Evolutionary conservation across 2,113 vertebrate genomes (phyloP), one percentile per base, ranked within the genome.

Genomic region (Pomatorhinus ruficollis): DNA sequence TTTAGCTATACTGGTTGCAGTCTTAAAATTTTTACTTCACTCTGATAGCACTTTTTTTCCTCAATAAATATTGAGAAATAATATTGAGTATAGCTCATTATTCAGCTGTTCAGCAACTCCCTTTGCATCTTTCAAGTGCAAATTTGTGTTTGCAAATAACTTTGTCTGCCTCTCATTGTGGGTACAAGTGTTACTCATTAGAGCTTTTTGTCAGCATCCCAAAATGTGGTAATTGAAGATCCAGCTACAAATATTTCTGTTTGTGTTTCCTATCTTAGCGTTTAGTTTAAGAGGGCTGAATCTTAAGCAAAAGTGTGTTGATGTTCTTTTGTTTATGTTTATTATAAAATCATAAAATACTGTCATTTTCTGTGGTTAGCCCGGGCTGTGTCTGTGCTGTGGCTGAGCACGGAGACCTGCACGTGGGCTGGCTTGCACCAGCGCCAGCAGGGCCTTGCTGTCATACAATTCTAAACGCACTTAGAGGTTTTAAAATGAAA

Each of bases 401-500:
- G 70, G 45, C 78, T 80, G 53, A 30, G 94, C 66, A 40, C 1
- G 1, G 45, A 45, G 92, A 31, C 3, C 3, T 25, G 49, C 52
- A 5, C 0, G 7, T 10, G 12, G 83, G 76, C 93, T 94, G 87
- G 85, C 87, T 93, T 13, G 0, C 83, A 22, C 95, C 85, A 90
- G 83, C 2, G 87, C 82, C 87, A 76, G 87, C 87, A 89, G 84
- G 86, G 87, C 89, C 77, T 69, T 39, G 79, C 90, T 97, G 81
- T 85, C 91, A 87, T 5, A 71, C 90, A 63, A 66, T 92, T 74
- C 79, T 11, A 91, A 97, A 92, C 39, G 85, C 57, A 70, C 87
- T 71, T 28, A 76, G 49, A 69, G 89, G 83, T 57, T 96, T 93
- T 95, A 65, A 92, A 96, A 92, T 93, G 39, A 95, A 95, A 97